Conservation (phyloP, 2,113 vertebrate species). For the Danionella cerebrum region DNA sequence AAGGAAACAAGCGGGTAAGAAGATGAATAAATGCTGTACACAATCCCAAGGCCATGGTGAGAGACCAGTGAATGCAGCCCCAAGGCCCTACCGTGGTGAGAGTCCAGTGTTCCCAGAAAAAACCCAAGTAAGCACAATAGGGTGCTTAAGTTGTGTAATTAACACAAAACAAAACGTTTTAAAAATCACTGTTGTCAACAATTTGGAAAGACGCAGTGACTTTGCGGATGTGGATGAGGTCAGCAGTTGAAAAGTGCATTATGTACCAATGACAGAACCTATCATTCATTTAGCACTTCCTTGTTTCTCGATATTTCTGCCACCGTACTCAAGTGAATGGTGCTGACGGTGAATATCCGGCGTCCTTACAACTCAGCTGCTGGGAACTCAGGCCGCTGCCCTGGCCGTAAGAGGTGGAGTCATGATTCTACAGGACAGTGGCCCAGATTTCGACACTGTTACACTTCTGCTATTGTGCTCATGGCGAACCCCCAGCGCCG, state of each 20-base stretch:
- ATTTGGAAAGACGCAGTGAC: neutral
- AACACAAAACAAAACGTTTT: no score
- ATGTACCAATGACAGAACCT: neutral
- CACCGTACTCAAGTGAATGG: neutral
- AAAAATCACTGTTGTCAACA: neutral
- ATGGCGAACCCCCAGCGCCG: neutral
- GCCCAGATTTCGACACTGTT: conserved; percentile 41
- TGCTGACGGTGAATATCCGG: conserved; percentile 22
- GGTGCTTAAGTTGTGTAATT: no score
- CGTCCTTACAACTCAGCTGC: conserved; percentile 25
- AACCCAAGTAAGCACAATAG: no score
- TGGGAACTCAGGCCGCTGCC: conserved; percentile 35
- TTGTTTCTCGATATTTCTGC: neutral
- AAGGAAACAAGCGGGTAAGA: no score
- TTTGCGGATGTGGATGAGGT: neutral
- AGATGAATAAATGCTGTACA: no score
- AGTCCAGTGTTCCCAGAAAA: no score
- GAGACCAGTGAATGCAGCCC: no score
- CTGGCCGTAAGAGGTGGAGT: conserved; percentile 43
- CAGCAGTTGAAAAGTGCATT: neutral
- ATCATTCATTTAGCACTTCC: conserved; percentile 17
- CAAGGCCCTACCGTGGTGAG: no score
- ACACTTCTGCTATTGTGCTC: conserved; percentile 41
- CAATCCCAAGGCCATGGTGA: no score
- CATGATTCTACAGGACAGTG: conserved; percentile 30